These are phyloP conservation scores for Raja brachyura DNA, from an alignment of 2,113 vertebrate species.

Conservation along the genomic window DNA sequence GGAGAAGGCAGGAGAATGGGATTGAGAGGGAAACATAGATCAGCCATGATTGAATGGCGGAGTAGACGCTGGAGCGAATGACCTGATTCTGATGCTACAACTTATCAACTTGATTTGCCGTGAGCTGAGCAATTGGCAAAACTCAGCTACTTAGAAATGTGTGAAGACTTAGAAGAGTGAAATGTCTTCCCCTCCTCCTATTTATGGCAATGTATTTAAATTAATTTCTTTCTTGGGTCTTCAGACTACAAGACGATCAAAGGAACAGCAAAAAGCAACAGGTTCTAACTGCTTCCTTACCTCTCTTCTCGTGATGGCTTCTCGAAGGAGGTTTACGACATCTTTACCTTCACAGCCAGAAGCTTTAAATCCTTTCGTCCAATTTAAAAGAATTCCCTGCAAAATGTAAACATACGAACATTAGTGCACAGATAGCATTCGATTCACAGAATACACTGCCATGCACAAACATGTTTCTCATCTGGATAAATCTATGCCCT, in stretches of 20 bases:
- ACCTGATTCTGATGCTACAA: no score
- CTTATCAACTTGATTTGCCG: background rate
- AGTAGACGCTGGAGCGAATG: no score
- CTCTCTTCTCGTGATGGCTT: slow-evolving; percentile 76
- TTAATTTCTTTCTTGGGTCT: background rate
- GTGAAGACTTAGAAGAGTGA: no score
- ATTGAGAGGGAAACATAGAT: no score
- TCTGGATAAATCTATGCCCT: background rate
- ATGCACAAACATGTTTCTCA: no score
- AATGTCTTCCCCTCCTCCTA: background rate
- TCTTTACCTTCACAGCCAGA: slow-evolving; percentile 84
- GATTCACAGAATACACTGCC: no score
- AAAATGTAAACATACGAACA: slow-evolving; percentile 20
- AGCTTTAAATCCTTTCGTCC: slow-evolving; percentile 94
- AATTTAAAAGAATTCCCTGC: slow-evolving; percentile 85
- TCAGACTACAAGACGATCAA: background rate
- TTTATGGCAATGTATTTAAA: background rate
- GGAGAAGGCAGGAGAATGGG: no score
- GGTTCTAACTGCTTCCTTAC: slow-evolving; percentile 49
- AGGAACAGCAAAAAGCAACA: background rate
- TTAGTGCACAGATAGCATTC: background rate
- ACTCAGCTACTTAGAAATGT: no score
- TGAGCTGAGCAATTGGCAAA: background rate
- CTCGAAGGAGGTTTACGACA: slow-evolving; percentile 78
- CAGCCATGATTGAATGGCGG: no score